phyloP scores from a whole-genome alignment of 2,888 invertebrate genomes.

The Macrosoma leucophasiata region DNA sequence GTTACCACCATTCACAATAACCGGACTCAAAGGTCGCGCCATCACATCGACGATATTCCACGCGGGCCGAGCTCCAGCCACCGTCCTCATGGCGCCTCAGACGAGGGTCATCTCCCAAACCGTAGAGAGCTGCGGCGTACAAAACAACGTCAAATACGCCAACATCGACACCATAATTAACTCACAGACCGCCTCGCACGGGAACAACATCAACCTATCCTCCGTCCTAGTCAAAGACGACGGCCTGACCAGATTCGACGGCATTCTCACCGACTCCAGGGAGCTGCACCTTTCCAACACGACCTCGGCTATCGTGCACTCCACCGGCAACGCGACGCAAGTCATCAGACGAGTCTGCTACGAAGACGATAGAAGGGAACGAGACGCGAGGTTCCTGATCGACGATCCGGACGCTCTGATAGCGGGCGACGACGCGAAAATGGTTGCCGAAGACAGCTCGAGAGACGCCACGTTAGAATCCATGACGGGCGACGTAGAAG shows the following conservation, averaged over 20 bases:
- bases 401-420: conserved; percentile 46
- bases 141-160: conserved; percentile 47
- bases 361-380: conserved; percentile 44
- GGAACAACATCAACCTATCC: conserved; percentile 39
- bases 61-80: conserved; percentile 50
- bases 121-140: conserved; percentile 34
- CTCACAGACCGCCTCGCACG: conserved; percentile 38
- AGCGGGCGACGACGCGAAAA: conserved; percentile 52
- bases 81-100: conserved; percentile 57
- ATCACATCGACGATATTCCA: conserved; percentile 64
- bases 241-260: conserved; percentile 51
- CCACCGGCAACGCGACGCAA: conserved; percentile 56
- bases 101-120: conserved; percentile 64
- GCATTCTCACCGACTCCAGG: conserved; percentile 48
- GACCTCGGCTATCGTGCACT: conserved; percentile 56
- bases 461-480: conserved; percentile 48
- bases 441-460: conserved; percentile 51
- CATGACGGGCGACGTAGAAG: conserved; percentile 42
- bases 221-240: conserved; percentile 58
- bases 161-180: conserved; percentile 59
- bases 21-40: conserved; percentile 53
- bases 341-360: conserved; percentile 62
- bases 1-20: conserved; percentile 60
- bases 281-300: conserved; percentile 52
- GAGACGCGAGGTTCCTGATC: conserved; percentile 39